Evolutionary conservation across 1,140 invertebrate genomes (phyloP).

Genomic region (Amyelois transitella): DNA sequence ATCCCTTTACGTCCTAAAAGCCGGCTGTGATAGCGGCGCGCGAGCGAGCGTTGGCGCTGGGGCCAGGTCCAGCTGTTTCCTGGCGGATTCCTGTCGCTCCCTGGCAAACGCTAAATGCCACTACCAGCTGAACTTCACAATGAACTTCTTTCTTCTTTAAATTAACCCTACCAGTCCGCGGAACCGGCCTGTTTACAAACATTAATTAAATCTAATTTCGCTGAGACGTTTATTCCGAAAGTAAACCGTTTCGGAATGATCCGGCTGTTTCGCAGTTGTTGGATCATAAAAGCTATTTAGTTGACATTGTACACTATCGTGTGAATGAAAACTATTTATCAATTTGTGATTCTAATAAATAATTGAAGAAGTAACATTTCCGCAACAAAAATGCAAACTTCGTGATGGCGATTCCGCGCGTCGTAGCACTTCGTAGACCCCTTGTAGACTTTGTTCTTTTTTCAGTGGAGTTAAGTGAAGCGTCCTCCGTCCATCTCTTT

Average conservation of each 20-base stretch:
- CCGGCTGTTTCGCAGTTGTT: neutral
- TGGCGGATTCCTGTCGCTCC: constrained; percentile 37
- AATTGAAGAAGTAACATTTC: too few species aligned
- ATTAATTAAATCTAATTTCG: constrained; percentile 44
- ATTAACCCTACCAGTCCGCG: constrained; percentile 26
- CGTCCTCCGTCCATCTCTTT: too few species aligned
- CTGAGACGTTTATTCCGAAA: constrained; percentile 15
- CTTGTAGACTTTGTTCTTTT: neutral
- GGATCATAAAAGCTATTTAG: neutral
- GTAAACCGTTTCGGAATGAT: constrained; percentile 15
- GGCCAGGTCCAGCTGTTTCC: constrained; percentile 21
- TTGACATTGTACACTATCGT: neutral
- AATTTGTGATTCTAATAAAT: neutral
- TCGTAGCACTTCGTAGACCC: constrained; percentile 15
- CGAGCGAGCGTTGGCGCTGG: constrained; percentile 12
- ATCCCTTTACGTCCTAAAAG: constrained; percentile 30
- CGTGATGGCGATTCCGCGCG: too few species aligned
- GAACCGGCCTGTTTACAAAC: constrained; percentile 43
- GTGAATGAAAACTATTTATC: neutral
- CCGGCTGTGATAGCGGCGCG: constrained; percentile 4
- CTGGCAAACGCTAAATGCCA: constrained; percentile 45
- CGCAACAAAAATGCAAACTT: too few species aligned
- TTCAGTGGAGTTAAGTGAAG: too few species aligned
- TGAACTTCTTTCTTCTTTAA: constrained; percentile 57
- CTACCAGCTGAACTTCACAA: constrained; percentile 57